Base-by-base conservation (phyloP, 2,797 vertebrate species). In the Cyprinella venusta region DNA sequence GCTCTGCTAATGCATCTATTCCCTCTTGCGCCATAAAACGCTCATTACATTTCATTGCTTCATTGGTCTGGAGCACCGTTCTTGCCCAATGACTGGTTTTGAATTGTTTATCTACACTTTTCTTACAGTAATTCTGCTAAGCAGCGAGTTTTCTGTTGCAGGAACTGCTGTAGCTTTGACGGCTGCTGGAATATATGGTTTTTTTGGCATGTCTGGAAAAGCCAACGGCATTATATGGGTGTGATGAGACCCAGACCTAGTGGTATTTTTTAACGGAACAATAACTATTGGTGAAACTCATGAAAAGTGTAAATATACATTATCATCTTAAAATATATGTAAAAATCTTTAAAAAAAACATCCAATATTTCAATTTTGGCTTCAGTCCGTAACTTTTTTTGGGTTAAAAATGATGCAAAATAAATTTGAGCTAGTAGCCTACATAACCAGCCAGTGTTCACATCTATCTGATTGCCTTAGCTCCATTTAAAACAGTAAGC, bases 1-100 rank as follows among this genome's bases (percentile, higher is more conserved):
- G 54, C 40, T 59, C 24, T 65, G 45, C 24, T 75, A 80, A 82
- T 30, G 65, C 56, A 30, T 21, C 54, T 79, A 48, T 84, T 86
- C 38, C 79, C 80, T 79, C 18, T 16, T 71, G 80, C 74, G 70
- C 74, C 70, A 75, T 83, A 77, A 83, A 83, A 83, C 21, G 7
- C 48, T 82, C 59, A 67, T 84, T 81, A 84, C 71, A 63, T 76
- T 78, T 69, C 42, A 79, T 78, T 69, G 54, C 81, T 84, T 68
- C 72, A 79, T 70, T 65, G 80, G 52, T 81, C 78, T 16, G 18
- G 36, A 42, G 75, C 56, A 50, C 65, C 7, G 16, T 67, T 79
- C 61, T 69, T 38, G 61, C 36, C 45, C 67, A 83, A 74, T 85
- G 59, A n/a, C 42, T 77, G 59, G 24, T 65, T 82, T 48, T 36